Percentiles rank a stretch among this genome's conserved stretches.
These are phyloP conservation scores for Oceanodroma tethys DNA, from an alignment of 2,113 vertebrate species.

Conservation along the genomic window DNA sequence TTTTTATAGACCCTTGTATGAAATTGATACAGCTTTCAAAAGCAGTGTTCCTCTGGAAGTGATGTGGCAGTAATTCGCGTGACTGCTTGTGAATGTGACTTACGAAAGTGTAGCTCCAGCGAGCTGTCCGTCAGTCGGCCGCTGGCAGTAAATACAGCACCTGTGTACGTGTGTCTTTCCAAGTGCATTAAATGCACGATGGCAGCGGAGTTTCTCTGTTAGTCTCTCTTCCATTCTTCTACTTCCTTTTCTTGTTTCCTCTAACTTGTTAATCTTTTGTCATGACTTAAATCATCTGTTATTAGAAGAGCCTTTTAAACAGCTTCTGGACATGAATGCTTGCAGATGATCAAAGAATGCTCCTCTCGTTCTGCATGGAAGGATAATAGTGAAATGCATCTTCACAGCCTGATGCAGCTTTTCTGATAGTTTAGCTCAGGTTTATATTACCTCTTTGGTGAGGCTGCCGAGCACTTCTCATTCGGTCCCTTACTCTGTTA, in stretches of 20 bases:
- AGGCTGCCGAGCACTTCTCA: neutral
- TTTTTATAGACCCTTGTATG: neutral
- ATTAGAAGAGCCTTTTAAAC: neutral
- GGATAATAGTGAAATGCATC: neutral
- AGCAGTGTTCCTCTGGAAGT: neutral
- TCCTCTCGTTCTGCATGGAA: neutral
- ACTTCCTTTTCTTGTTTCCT: neutral
- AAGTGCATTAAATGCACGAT: neutral
- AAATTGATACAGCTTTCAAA: constrained; percentile 20
- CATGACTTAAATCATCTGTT: neutral
- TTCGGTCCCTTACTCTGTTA: neutral
- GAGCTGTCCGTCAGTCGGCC: neutral
- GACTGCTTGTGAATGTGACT: neutral
- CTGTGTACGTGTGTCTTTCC: neutral
- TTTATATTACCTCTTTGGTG: neutral
- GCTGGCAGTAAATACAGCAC: neutral
- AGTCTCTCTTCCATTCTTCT: neutral
- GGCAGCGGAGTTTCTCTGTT: neutral
- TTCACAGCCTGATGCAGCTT: neutral
- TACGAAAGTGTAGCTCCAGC: neutral
- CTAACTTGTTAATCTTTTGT: neutral
- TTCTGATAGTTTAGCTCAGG: neutral
- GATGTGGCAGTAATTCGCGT: neutral
- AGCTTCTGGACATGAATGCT: neutral
- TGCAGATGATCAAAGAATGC: neutral